Evolutionary conservation across 2,888 invertebrate genomes (phyloP), one percentile per base, ranked within the genome.

Genomic region (Melanargia galathea): DNA sequence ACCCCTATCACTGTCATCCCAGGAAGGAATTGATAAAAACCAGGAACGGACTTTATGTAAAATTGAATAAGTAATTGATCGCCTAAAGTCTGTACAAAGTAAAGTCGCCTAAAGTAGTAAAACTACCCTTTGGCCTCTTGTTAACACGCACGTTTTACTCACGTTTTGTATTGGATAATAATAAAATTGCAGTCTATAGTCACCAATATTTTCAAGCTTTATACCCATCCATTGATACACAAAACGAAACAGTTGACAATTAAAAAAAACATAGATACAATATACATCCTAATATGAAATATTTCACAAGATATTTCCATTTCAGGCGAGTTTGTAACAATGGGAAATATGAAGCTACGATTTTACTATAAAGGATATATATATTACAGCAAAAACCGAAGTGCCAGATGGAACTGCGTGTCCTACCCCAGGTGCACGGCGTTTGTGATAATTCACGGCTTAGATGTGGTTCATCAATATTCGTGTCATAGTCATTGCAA

Each of bases 311-410:
- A 35, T 3, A 48, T 54, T 49, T 55, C 20, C 24, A 24, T 68
- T 70, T 48, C 66, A 69, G 70, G 61, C 8, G 45, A 51, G 7
- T 52, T 67, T 30, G 38, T 70, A 22, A 61, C 52, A 4, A 63
- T 56, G 62, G 46, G 24, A 30, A 67, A 71, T 38, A 67, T 62
- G 22, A 68, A 67, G 57, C 40, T 54, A 20, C 65, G 71, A 1
- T 65, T 66, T 30, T 58, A 46, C 38, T 65, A 62, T 5, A 30
- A 45, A 10, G 60, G 64, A 2, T 58, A 65, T 48, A 22, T 71
- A 8, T 71, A 67, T 58, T 71, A 71, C 24, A 71, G 62, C 46
- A 72, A 72, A 33, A 72, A 71, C 58, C 59, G 35, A 26, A 69
- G 72, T 18, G 48, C 51, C 26, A 58, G 71, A 20, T 72, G 71